Conservation (phyloP, 2,797 vertebrate genomes). For the Falco berigora region DNA sequence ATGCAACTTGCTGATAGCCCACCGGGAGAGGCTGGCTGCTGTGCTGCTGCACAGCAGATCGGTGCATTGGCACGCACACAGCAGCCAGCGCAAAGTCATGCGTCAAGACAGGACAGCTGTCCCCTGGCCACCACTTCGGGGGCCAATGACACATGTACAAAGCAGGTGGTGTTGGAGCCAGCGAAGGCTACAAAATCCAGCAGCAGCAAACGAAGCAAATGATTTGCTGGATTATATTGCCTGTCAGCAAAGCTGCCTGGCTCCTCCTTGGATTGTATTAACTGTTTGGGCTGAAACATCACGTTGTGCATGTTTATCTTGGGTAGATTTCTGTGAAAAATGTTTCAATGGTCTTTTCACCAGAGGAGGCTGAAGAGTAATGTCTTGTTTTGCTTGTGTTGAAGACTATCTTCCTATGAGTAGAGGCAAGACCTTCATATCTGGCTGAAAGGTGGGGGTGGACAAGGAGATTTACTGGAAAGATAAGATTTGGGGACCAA, state of each 20-base stretch:
- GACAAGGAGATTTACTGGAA: not conserved
- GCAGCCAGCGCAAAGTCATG: not conserved
- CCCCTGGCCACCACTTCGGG: not conserved
- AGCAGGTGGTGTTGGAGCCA: not conserved
- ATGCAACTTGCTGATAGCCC: not conserved
- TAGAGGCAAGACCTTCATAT: not conserved
- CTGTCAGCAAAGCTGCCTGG: not conserved
- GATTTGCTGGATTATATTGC: not conserved
- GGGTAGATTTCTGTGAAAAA: not conserved
- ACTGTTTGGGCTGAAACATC: not conserved
- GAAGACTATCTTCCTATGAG: not conserved
- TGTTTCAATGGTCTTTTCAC: not conserved
- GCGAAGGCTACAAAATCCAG: not conserved
- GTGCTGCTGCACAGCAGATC: accelerated
- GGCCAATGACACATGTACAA: not conserved
- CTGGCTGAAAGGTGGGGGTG: not conserved
- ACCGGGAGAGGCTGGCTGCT: not conserved
- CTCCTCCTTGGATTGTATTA: not conserved
- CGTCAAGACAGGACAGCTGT: not conserved
- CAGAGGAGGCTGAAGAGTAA: not conserved
- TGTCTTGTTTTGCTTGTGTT: not conserved
- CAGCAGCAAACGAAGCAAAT: not conserved
- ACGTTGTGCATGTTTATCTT: not conserved
- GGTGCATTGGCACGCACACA: accelerated
- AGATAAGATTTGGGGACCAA: not conserved